These are phyloP conservation scores for Delia radicum DNA, from an alignment of 1,140 invertebrate genomes.

Conservation along the genomic window DNA sequence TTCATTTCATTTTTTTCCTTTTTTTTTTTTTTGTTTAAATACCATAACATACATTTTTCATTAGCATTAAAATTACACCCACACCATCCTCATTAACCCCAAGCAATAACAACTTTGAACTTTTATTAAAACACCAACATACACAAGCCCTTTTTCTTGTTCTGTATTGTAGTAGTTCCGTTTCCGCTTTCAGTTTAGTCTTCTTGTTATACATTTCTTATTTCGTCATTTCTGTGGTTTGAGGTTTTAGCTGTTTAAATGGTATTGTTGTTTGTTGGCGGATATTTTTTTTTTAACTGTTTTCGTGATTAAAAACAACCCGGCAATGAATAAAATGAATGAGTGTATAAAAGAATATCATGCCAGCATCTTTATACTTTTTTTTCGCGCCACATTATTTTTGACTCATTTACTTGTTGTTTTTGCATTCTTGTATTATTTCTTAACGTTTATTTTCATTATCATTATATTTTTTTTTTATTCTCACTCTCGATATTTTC, in stretches of 20 bases:
- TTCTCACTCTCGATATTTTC: neutral
- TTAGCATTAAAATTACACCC: neutral
- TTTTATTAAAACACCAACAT: neutral
- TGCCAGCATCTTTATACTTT: neutral
- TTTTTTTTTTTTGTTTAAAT: too few relatives aligned
- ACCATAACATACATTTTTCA: neutral
- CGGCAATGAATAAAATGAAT: slow-evolving; percentile 5
- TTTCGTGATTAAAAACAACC: slow-evolving; percentile 12
- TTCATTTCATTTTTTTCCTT: neutral
- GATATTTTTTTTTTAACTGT: neutral
- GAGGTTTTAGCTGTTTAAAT: neutral
- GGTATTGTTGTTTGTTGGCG: neutral
- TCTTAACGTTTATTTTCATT: neutral
- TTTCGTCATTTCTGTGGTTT: neutral
- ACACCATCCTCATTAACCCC: neutral
- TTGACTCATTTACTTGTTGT: neutral
- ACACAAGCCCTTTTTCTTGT: neutral
- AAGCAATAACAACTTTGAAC: neutral
- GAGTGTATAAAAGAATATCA: neutral
- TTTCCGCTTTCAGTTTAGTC: neutral
- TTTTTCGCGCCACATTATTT: slow-evolving; percentile 7
- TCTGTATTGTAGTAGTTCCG: neutral
- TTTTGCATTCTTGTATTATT: neutral
- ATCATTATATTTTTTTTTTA: neutral
- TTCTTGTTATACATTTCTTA: neutral